phyloP scores from a whole-genome alignment of 2,113 vertebrate species.

The Ardeotis arabs region DNA sequence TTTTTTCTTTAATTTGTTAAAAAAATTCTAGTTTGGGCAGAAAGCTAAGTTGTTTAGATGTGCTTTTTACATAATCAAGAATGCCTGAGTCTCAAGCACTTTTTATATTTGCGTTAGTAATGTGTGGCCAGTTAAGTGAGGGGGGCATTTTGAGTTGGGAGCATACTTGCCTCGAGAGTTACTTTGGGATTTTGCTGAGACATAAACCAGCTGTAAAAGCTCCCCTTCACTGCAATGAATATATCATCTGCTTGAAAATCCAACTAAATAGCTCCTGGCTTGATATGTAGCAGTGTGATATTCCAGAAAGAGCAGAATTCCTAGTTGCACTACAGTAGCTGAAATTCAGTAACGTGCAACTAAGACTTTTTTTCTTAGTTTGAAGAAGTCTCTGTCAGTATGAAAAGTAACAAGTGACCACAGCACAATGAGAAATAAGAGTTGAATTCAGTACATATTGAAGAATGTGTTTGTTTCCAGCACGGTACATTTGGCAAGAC shows the following conservation, averaged over 20 bases:
- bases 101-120: conserved; percentile 29
- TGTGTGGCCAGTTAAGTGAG: conserved; percentile 43
- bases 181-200: background rate
- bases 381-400: background rate
- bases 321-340: conserved; percentile 44
- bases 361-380: conserved; percentile 31
- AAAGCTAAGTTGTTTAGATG: conserved; percentile 13
- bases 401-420: conserved; percentile 7
- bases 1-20: conserved; percentile 25
- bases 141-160: conserved; percentile 8
- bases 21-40: conserved; percentile 5
- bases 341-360: conserved; percentile 61
- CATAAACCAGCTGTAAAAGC: conserved; percentile 44
- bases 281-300: conserved; percentile 7
- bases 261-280: conserved; percentile 18
- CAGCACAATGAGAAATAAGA: background rate
- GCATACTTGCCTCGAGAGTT: conserved; percentile 6
- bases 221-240: conserved; percentile 56
- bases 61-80: conserved; percentile 43
- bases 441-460: conserved; percentile 35
- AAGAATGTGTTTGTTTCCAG: conserved; percentile 57
- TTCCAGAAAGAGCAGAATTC: conserved; percentile 24
- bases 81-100: conserved; percentile 51
- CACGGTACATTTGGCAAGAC: conserved; percentile 51
- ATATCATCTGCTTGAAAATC: conserved; percentile 57